Evolutionary conservation across 2,888 invertebrate species (phyloP).

Genomic region (Heterodera filipjevi): DNA sequence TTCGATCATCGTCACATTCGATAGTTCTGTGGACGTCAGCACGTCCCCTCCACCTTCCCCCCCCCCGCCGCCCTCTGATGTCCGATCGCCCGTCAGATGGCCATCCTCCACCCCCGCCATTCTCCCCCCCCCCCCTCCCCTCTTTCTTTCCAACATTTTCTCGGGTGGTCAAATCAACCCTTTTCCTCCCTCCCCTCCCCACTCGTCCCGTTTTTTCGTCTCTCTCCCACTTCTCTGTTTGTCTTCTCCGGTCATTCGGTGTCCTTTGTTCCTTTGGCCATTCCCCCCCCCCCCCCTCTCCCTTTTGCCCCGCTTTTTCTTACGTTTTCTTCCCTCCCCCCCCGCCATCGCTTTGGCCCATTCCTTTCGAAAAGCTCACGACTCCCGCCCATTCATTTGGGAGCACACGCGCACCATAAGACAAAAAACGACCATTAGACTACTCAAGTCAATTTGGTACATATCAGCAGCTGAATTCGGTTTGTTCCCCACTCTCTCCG

Average conservation of each 20-base stretch:
- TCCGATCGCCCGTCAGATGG: background rate
- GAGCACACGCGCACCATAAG: too few species aligned
- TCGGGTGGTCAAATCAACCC: background rate
- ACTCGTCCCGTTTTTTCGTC: background rate
- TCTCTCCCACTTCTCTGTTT: too few species aligned
- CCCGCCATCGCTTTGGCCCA: background rate
- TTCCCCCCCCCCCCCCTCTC: background rate
- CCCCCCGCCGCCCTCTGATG: too few species aligned
- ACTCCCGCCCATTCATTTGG: background rate
- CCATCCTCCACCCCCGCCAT: background rate
- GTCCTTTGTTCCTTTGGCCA: too few species aligned
- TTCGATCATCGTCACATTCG: too few species aligned
- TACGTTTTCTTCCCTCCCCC: background rate
- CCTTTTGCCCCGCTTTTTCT: background rate
- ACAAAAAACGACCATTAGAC: background rate
- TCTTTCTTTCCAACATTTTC: too few species aligned
- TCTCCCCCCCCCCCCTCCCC: background rate
- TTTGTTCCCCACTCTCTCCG: too few species aligned
- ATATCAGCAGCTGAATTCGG: background rate
- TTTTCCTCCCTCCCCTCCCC: background rate
- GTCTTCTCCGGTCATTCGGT: too few species aligned
- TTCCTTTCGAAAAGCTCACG: background rate
- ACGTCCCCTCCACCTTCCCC: too few species aligned
- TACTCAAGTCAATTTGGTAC: background rate
- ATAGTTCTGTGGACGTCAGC: too few species aligned